Conservation (phyloP, 2,888 invertebrate genomes). For the Andricus quercusramuli region DNA sequence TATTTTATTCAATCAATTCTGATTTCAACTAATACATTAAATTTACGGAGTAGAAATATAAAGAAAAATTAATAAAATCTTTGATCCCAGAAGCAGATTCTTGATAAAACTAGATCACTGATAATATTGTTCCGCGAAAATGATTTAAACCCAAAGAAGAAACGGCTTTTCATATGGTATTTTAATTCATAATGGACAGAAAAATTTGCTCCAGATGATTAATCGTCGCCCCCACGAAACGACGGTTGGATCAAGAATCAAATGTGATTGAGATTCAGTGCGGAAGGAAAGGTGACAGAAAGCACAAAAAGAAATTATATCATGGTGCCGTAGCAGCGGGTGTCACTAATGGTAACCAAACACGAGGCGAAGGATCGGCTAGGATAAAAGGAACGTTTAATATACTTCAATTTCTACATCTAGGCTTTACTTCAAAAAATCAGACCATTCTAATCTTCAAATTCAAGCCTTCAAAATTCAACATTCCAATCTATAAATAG, state of each 20-base stretch:
- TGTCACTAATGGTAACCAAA: slow-evolving; percentile 28
- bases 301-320: slow-evolving; percentile 15
- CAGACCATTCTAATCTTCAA: no score
- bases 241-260: not conserved
- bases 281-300: not conserved
- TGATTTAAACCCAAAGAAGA: not conserved
- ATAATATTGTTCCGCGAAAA: not conserved
- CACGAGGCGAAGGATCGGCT: not conserved
- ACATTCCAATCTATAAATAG: no score
- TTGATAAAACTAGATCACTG: no score
- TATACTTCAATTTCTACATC: not conserved
- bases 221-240: not conserved
- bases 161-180: not conserved
- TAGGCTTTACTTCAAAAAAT: not conserved
- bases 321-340: not conserved
- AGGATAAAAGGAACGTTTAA: slow-evolving; percentile 8
- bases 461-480: no score
- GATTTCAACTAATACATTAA: not conserved
- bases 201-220: not conserved
- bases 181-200: not conserved
- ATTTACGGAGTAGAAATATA: not conserved
- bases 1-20: slow-evolving; percentile 17
- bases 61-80: not conserved
- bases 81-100: no score
- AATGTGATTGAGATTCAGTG: not conserved